Percentiles rank a stretch among this genome's conserved stretches.
Conservation (phyloP, 2,797 vertebrate genomes). For the Pantherophis alleghaniensis region DNA sequence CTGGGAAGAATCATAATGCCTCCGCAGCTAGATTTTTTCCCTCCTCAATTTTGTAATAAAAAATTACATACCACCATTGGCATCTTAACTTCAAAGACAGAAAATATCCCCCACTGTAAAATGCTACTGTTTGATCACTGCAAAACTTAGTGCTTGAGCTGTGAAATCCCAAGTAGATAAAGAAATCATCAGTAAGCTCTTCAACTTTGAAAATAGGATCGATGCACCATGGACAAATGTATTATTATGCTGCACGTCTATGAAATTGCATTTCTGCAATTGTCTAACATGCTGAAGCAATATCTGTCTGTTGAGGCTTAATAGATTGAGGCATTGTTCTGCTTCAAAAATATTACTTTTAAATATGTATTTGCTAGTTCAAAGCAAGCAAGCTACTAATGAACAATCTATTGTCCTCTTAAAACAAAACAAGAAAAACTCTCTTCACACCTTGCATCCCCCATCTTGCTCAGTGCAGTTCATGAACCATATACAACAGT, state of each 20-base stretch:
- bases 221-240: not conserved
- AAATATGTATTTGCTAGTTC: not conserved
- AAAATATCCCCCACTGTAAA: constrained; percentile 54
- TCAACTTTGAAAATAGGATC: constrained; percentile 5
- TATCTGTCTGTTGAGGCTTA: not conserved
- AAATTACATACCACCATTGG: constrained; percentile 61
- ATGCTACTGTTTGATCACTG: constrained; percentile 57
- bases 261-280: not conserved
- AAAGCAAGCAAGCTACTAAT: not conserved
- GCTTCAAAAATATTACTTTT: not conserved
- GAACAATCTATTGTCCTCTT: not conserved
- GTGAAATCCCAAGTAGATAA: constrained; percentile 56
- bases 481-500: not conserved
- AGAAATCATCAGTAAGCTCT: not conserved
- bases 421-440: not conserved
- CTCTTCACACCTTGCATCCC: not conserved
- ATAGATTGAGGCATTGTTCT: not conserved
- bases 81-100: constrained; percentile 56
- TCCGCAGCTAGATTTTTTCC: constrained; percentile 43
- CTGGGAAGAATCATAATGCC: constrained; percentile 46
- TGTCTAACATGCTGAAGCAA: not conserved
- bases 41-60: constrained; percentile 57
- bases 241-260: not conserved
- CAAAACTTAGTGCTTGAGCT: constrained; percentile 60
- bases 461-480: not conserved